These are phyloP conservation scores for Columba livia DNA, from an alignment of 2,113 vertebrate genomes.

Conservation along the genomic window DNA sequence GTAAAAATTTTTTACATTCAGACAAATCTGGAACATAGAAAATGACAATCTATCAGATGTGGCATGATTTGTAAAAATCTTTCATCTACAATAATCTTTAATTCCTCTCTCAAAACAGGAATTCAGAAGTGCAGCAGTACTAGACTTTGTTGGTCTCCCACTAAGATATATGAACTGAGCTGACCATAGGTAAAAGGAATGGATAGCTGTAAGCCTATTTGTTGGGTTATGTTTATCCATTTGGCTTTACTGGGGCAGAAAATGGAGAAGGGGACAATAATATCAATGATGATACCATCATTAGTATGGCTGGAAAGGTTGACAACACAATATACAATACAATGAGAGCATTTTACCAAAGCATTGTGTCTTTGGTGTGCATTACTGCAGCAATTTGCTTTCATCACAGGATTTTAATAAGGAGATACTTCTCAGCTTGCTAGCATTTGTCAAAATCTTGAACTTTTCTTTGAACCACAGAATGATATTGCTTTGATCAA, in stretches of 20 bases:
- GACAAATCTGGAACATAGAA: not conserved
- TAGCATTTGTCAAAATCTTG: not conserved
- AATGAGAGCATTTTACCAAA: not conserved
- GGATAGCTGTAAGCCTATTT: not conserved
- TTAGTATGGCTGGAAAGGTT: not conserved
- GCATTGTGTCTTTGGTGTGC: not conserved
- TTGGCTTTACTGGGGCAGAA: not conserved
- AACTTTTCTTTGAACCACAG: not conserved
- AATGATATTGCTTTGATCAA: conserved; percentile 28
- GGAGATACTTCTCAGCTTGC: not conserved
- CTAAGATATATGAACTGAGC: not conserved
- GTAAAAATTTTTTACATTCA: not conserved
- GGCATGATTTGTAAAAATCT: not conserved
- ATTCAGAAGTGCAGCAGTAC: rapidly evolving
- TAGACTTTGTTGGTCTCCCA: not conserved
- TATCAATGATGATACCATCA: not conserved
- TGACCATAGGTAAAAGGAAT: not conserved
- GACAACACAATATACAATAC: not conserved
- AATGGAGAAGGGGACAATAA: not conserved
- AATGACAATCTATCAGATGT: not conserved
- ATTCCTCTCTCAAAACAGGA: not conserved
- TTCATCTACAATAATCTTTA: not conserved
- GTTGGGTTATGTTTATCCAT: not conserved
- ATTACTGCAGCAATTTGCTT: not conserved
- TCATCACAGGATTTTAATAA: not conserved